Evolutionary conservation across 2,797 vertebrate species (phyloP), one percentile per base, ranked within the genome.

Genomic region (Esox lucius): DNA sequence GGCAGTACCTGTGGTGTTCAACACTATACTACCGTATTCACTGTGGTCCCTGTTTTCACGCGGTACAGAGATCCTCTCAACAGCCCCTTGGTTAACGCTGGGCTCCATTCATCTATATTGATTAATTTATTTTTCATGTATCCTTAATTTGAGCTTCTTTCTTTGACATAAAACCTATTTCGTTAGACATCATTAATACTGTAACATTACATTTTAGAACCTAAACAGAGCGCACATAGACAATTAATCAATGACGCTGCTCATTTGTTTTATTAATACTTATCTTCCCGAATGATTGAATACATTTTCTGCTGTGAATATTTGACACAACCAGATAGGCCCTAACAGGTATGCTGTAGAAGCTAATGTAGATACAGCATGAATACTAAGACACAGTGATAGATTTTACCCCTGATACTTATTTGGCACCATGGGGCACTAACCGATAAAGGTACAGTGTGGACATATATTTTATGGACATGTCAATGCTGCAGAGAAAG

Each of bases 381-480:
- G 16, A 17, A 53, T 53, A 53, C 17, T 53, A 53, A 53, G 49
- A 53, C 19, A 19, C 17, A 1, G 17, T n/a, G 49, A 19, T n/a
- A 53, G 17, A n/a, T 53, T 53, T 53, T 13, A 15, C 17, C 49
- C 7, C 16, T 53, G 49, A 16, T 53, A 19, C 17, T 53, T 19
- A 53, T 19, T 53, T 61, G 59, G 59, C 12, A 22, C n/a, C 22
- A 61, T 22, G 59, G 11, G 59, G 22, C 22, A 53, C 17, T 53
- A n/a, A 61, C 8, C 59, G n/a, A 26, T 3, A 26, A 26, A 22
- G 2, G 59, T 22, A 35, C 76, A 83, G 31, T 24, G 6, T 33
- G 64, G 66, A 70, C 73, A 46, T 65, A 70, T 66, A 48, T 70
- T 76, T 76, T 82, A 87, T 78, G 75, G 82, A 85, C 78, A 79